Evolutionary conservation across 2,888 invertebrate species (phyloP), one percentile per base, ranked within the genome.

Genomic region (Parthenolecanium corni): DNA sequence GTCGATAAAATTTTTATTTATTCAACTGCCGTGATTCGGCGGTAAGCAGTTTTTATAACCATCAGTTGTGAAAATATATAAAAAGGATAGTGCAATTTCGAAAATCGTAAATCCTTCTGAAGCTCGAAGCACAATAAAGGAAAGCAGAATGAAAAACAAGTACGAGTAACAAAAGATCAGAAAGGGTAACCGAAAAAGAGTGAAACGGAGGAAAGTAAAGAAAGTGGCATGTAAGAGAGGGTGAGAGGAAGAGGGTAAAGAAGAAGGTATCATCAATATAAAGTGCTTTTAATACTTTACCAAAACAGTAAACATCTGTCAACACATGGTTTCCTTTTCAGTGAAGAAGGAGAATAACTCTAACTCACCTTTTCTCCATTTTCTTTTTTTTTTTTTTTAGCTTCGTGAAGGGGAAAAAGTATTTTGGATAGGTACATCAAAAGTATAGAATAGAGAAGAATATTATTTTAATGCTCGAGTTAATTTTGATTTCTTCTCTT

Each of bases 241-340:
- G 14, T 16, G 4, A 42, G 14, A 42, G 18, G 14, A 16, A 42
- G n/a, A 42, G 44, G 4, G 14, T 16, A 42, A 14, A 42, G 44
- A 42, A 42, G 38, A 42, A 42, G 44, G 44, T 42, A 42, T 42
- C 44, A 42, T 42, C 44, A 42, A 42, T 42, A 42, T 42, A 42
- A 42, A 42, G 44, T 42, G 44, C 44, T 42, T 42, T 42, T 42
- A 42, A 16, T 42, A 42, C 44, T 42, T 42, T 42, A 42, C 18
- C 4, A 42, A 42, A 42, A 42, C 44, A 42, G 44, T 42, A 18
- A 18, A 14, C 18, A 42, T 42, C 44, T 42, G 14, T 42, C 44
- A 42, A 42, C 44, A 42, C 14, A 31, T 31, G 31, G 31, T 31
- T 6, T 9, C 31, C 31, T 31, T 31, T 31, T 31, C 31, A 31